Base-by-base conservation (phyloP, 2,797 vertebrate genomes). In the Rallus crepitans region DNA sequence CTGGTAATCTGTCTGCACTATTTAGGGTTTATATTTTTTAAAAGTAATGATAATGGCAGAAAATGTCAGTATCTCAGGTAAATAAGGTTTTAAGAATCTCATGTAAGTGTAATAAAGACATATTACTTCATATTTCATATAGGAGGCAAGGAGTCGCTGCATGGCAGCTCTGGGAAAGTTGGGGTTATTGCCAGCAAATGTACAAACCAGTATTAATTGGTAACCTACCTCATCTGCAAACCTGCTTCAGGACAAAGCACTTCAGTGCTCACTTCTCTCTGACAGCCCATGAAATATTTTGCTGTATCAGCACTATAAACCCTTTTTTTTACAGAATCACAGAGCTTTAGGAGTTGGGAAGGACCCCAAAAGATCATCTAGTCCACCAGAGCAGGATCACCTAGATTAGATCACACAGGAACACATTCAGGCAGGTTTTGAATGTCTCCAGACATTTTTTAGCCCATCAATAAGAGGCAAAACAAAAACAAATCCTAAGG, bases 11-110 rank as follows among this genome's bases (percentile, higher is more conserved):
- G 45, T 50, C 55, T 61, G 48, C 42, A 56, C 64, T 89, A 87
- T 86, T 89, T 81, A 50, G 72, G 66, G 39, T 82, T 95, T 86
- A 63, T 93, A 92, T 91, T 96, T 93, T 91, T 15, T 25, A 31
- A 47, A 92, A 76, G 63, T 55, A 87, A 81, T 84, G 33, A 90
- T 63, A 94, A 88, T 20, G 45, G 73, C 63, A 94, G 71, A 75
- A 89, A 93, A 91, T 27, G 4, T 57, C 65, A 88, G 79, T 27
- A 92, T 92, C 75, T 90, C 19, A 61, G 35, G 89, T 91, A 94
- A 90, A 86, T 21, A 82, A 90, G 68, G 15, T 78, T 88, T 78
- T 77, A 63, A 91, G 94, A 53, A 40, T 47, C 87, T 76, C 28
- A 85, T 7, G 8, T 31, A 95, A 93, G 63, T 61, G n/a, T 76